Base-by-base conservation (phyloP, 2,888 invertebrate genomes). In the Hemithea aestivaria region DNA sequence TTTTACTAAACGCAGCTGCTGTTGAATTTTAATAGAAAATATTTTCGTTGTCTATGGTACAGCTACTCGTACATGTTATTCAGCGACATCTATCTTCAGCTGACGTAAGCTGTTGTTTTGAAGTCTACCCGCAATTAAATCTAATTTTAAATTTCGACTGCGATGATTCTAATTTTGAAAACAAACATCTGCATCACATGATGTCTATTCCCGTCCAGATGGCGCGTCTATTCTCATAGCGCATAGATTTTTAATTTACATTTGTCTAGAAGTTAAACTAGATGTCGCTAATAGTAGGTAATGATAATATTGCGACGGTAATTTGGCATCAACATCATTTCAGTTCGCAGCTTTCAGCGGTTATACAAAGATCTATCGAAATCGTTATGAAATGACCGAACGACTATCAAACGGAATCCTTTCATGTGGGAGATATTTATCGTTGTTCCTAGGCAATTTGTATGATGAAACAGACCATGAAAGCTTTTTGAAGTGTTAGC, bases 71-170 rank as follows among this genome's bases (percentile, higher is more conserved):
- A n/a, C n/a, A n/a, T n/a, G 16, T 16, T 16, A 5, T 16, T 10
- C n/a, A 35, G 35, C 39, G 39, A 39, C 39, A 39, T 39, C 39
- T 39, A 21, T 12, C 34, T 25, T 28, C n/a, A 24, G 11, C 8
- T 21, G 22, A 33, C 9, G 27, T 32, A 16, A 16, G 5, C 16
- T 16, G 16, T 5, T 16, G 16, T 16, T 16, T 16, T 16, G 2
- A 16, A 16, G 16, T 16, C 16, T 16, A 16, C 16, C 16, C 16
- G 2, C 16, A 16, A 16, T 16, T 4, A 16, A 16, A 16, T 16
- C 16, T 16, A 16, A 16, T 16, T 16, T 16, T 16, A 16, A 16
- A 16, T 16, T 2, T 16, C 12, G 28, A 24, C 6, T 27, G 3
- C 20, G 11, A 16, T 22, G 7, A 20, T 24, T 31, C 31, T 40